These are phyloP conservation scores for Brachymystax lenok DNA, from an alignment of 2,797 vertebrate species.

Conservation along the genomic window DNA sequence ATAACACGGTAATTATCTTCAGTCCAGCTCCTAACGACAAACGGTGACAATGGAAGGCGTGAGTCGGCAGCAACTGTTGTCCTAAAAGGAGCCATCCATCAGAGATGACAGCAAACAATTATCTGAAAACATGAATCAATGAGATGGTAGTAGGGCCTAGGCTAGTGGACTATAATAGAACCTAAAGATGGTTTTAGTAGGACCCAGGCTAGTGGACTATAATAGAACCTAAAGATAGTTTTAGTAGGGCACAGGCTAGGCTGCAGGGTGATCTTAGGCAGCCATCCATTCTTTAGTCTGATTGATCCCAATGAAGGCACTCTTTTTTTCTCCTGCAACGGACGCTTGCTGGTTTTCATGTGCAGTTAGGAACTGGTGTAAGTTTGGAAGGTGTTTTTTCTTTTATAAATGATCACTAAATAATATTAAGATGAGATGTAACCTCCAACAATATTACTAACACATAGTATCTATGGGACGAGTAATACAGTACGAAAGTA, in stretches of 20 bases:
- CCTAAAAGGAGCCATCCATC: slow-evolving; percentile 7
- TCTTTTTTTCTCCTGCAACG: background rate
- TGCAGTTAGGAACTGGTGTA: slow-evolving; percentile 16
- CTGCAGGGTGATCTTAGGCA: slow-evolving; percentile 50
- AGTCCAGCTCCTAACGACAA: background rate
- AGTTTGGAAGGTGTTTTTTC: background rate
- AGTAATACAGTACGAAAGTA: slow-evolving; percentile 7
- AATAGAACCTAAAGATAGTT: too few relatives aligned
- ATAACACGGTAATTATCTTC: background rate
- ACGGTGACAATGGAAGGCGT: slow-evolving; percentile 15
- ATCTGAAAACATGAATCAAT: slow-evolving; percentile 67
- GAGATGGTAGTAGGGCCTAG: slow-evolving; percentile 28
- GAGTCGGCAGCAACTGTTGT: slow-evolving; percentile 34
- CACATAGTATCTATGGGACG: slow-evolving; percentile 6
- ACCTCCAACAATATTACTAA: slow-evolving; percentile 9
- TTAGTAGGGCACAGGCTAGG: slow-evolving; percentile 41
- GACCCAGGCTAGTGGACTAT: too few relatives aligned
- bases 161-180: too few relatives aligned
- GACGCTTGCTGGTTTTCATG: background rate
- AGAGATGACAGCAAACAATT: background rate
- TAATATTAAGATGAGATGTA: background rate
- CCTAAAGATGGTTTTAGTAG: too few relatives aligned
- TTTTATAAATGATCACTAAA: background rate
- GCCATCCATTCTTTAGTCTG: slow-evolving; percentile 33
- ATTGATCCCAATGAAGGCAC: slow-evolving; percentile 54